Conservation (phyloP, 2,113 vertebrate genomes). For the Muscicapa adusta region DNA sequence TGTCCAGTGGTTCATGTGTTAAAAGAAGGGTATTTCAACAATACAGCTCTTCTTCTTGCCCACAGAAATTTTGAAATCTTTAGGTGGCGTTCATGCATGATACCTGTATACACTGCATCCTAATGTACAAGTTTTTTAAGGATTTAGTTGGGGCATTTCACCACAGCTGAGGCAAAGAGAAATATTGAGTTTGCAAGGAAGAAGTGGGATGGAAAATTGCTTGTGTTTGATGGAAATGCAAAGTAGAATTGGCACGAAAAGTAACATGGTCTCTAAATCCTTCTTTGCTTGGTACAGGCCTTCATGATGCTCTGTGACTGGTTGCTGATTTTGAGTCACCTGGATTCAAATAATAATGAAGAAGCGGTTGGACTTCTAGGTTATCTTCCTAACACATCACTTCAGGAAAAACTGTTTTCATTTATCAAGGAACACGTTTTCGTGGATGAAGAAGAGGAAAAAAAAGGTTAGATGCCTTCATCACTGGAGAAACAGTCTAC, state of each 20-base stretch:
- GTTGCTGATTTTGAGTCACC: constrained; percentile 81
- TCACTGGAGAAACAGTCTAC: background rate
- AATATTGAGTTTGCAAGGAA: background rate
- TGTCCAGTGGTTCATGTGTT: background rate
- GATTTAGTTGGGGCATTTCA: background rate
- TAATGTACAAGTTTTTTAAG: background rate
- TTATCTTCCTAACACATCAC: constrained; percentile 75
- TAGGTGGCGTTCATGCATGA: background rate
- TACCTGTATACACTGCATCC: background rate
- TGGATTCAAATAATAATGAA: constrained; percentile 70
- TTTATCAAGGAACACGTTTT: constrained; percentile 81
- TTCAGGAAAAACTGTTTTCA: constrained; percentile 81
- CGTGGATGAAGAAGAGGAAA: constrained; percentile 57
- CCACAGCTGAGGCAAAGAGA: background rate
- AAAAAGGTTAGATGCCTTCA: constrained; percentile 67
- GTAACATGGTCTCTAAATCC: background rate
- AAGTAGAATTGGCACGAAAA: background rate
- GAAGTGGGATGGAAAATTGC: background rate
- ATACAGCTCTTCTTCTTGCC: background rate
- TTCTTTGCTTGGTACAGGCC: constrained; percentile 68
- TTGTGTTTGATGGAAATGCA: background rate
- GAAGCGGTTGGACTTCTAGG: constrained; percentile 57
- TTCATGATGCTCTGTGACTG: constrained; percentile 85
- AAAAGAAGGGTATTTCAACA: background rate
- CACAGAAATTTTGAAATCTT: background rate